Evolutionary conservation across 53 echinoderm and acorn worm species (phyloP), one percentile per base, ranked within the genome.

Genomic region (Patiria pectinifera): DNA sequence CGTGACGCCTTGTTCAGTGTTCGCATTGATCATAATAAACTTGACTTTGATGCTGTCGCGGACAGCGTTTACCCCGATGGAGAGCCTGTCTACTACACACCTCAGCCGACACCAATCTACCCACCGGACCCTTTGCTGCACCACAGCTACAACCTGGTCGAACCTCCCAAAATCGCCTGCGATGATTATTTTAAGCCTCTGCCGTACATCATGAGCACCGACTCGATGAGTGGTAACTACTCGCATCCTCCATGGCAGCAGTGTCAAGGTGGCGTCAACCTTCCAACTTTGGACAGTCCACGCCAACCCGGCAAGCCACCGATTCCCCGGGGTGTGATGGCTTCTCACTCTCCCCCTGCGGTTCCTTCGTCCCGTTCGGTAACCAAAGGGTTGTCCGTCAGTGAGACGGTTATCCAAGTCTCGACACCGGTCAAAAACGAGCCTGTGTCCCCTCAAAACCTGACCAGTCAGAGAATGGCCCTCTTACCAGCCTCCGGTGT

Each of bases 401-500:
- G 79, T 2, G 90, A 90, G 81, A 90, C 90, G 69, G 63, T 80
- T 18, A 66, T 79, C 45, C 80, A 89, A 4, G 89, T 79, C 12
- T 53, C 80, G 45, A 22, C 61, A 45, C 63, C 89, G 61, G 8
- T 11, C 80, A 80, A 87, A 48, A 78, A 24, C 26, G 87, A 87
- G 76, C 61, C 59, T 2, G 59, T 43, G 7, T 59, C 59, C 11
- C 76, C 58, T 22, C 87, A 78, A 7, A 35, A 18, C 26, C 48
- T 62, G n/a, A 7, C 59, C 80, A 71, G 15, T 53, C 82, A 48
- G 53, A 62, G 85, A 85, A 92, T 85, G 77, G 58, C 69, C 85
- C 81, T 97, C 21, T 87, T 99, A 14, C 97, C 99, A 26, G 96
- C 97, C 7, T 96, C 99, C 35, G 99, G 99, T 3, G 97, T 97